Percentiles rank a stretch among this genome's conserved stretches.
phyloP scores from a whole-genome alignment of 2,888 invertebrate genomes.

The Vandiemenella viatica region DNA sequence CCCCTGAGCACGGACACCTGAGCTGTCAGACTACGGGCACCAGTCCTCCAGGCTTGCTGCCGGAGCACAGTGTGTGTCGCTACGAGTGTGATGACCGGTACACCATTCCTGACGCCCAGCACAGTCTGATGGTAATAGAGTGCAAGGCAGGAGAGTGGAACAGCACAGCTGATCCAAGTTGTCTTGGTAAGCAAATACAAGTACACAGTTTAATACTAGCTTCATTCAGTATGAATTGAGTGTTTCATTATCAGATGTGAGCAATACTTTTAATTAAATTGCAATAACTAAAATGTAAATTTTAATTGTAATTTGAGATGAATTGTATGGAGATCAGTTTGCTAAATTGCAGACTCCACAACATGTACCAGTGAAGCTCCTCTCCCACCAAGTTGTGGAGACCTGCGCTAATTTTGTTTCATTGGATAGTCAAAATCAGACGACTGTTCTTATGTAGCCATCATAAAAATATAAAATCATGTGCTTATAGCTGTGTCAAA shows the following conservation, averaged over 20 bases:
- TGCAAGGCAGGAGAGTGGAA: conserved; percentile 14
- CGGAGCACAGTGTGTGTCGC: conserved; percentile 12
- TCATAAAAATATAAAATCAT: too few species aligned
- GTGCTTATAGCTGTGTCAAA: too few species aligned
- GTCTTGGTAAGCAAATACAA: conserved; percentile 4
- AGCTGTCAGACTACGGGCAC: conserved; percentile 4
- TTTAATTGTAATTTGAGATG: too few species aligned
- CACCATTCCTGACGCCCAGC: conserved; percentile 6
- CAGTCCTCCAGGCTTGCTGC: background rate
- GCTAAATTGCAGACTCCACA: too few species aligned
- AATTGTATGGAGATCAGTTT: too few species aligned
- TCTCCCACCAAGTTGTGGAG: too few species aligned
- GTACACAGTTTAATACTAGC: background rate
- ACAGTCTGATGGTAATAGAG: conserved; percentile 4
- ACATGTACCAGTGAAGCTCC: too few species aligned
- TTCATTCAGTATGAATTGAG: too few species aligned
- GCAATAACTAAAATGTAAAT: too few species aligned
- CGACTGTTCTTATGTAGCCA: too few species aligned
- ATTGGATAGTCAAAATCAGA: too few species aligned
- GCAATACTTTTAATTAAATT: background rate
- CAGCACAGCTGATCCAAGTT: conserved; percentile 12
- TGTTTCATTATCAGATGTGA: background rate
- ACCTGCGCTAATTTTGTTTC: too few species aligned
- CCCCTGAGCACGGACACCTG: conserved; percentile 12
- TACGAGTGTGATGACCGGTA: conserved; percentile 12